Evolutionary conservation across 2,113 vertebrate species (phyloP), one percentile per base, ranked within the genome.

Genomic region (rat (Rattus norvegicus)): DNA sequence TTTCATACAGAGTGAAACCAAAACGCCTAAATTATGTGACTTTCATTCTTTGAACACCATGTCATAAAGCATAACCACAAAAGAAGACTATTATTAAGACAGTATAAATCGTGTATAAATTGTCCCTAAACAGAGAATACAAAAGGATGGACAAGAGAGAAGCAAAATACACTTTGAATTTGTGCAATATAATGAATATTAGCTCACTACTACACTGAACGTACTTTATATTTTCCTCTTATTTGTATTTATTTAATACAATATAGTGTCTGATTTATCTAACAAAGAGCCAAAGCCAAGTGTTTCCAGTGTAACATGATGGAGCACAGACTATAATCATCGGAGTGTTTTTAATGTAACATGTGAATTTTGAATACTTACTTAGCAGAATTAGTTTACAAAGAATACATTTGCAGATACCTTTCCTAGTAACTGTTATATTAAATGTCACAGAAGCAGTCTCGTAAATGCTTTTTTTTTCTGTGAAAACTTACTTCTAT

Each of bases 231-330:
- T 88, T 92, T 3, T 87, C 0, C 77, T 72, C 12, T 92, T 1
- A 88, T 28, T 95, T 95, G 93, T 73, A 93, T 90, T 87, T 80
- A 75, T 22, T 93, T 10, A 79, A 94, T 95, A 90, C 52, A 3
- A 81, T 59, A 81, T 22, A 30, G 67, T 90, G 52, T 88, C n/a
- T 80, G 24, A 1, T 72, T 93, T 84, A 80, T 67, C 52, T 91
- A 73, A 70, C 19, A 30, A 88, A 91, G 77, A 86, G 3, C 30
- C 43, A 92, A 93, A 95, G 59, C 2, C 36, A 93, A 93, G 3
- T 2, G 12, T 77, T 94, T 47, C 81, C 56, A 65, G 19, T 10
- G 43, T 19, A 92, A 81, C 19, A 59, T 69, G 77, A 36, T 59
- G 30, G n/a, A 20, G 1, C 2, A 93, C 0, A 52, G 24, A 70